phyloP scores from a whole-genome alignment of 2,113 vertebrate species.

The Gymnarchus niloticus region DNA sequence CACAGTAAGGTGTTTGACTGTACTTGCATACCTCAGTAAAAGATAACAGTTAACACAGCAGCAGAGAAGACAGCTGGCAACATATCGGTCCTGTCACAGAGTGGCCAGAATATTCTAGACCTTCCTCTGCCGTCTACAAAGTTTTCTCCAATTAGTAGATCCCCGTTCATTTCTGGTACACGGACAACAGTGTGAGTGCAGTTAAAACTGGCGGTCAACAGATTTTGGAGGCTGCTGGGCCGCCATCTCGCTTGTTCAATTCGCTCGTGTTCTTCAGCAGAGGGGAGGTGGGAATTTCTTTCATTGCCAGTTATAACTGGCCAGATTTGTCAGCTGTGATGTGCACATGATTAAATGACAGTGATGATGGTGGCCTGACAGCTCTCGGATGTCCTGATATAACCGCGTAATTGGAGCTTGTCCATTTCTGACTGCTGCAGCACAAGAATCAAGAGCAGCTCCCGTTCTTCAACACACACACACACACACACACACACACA shows the following conservation, averaged over 20 bases:
- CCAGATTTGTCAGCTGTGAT: not conserved
- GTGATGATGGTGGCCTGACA: slow-evolving; percentile 3
- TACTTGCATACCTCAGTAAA: slow-evolving; percentile 20
- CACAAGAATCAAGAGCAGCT: too few species aligned
- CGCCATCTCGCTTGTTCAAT: not conserved
- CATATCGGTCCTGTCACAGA: slow-evolving; percentile 61
- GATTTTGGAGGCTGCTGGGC: not conserved
- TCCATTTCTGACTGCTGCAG: slow-evolving; percentile 14
- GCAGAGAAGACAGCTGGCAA: slow-evolving; percentile 54
- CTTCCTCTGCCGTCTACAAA: slow-evolving; percentile 60
- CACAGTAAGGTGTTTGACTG: not conserved
- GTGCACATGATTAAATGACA: not conserved
- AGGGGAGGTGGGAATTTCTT: not conserved
- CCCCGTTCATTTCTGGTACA: slow-evolving; percentile 28
- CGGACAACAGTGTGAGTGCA: not conserved
- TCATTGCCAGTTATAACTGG: not conserved
- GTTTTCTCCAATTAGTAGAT: slow-evolving; percentile 63
- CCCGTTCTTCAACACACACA: too few species aligned
- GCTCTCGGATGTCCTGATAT: slow-evolving; percentile 32
- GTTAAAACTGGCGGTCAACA: not conserved
- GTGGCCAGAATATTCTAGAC: slow-evolving; percentile 63
- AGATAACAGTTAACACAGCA: slow-evolving; percentile 67
- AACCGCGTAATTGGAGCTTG: slow-evolving; percentile 26
- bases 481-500: too few species aligned
- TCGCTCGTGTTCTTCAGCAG: not conserved